Base-by-base conservation (phyloP, 1,140 invertebrate genomes). In the Linepithema humile region DNA sequence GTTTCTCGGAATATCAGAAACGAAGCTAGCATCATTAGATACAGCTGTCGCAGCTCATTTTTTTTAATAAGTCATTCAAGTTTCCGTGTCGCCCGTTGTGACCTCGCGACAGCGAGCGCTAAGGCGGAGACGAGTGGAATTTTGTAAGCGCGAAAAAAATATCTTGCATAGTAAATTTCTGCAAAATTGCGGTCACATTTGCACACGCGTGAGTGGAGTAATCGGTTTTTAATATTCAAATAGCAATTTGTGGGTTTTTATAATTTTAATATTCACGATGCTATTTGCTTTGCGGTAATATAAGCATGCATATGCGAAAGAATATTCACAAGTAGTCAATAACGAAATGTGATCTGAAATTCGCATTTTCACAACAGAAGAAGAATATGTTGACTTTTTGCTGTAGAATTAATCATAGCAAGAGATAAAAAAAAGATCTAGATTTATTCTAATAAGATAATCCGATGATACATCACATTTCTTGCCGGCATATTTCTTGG, bases 1-100 rank as follows among this genome's bases (percentile, higher is more conserved):
- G 15, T 78, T 80, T 55, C 75, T 57, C 64, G 32, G 15, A 60
- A 32, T n/a, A 17, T 20, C 40, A 20, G 26, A 78, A 53, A 29
- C 32, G n/a, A 29, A 38, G 64, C 48, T 43, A 45, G 43, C 10
- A 6, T 70, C 64, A 20, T 70, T 80, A 80, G 40, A 69, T 80
- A 60, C 60, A 65, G 43, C 60, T 69, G 48, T 55, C 38, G 23
- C 2, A 5, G 43, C 35, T 69, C 48, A 55, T 80, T 80, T 80
- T n/a, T n/a, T 80, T 80, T 55, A 80, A 80, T 69, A 80, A 80
- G 35, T 43, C 29, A 69, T 70, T 70, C 43, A 69, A 57, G 17
- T 55, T 53, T 29, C 17, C 5, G n/a, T 38, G 26, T 12, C 65
- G n/a, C 35, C n/a, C 29, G 43, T 5, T 43, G 26, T 32, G 73